Percentiles rank a stretch among this genome's conserved stretches.
Conservation (phyloP, 2,797 vertebrate species). For the Limosa lapponica region DNA sequence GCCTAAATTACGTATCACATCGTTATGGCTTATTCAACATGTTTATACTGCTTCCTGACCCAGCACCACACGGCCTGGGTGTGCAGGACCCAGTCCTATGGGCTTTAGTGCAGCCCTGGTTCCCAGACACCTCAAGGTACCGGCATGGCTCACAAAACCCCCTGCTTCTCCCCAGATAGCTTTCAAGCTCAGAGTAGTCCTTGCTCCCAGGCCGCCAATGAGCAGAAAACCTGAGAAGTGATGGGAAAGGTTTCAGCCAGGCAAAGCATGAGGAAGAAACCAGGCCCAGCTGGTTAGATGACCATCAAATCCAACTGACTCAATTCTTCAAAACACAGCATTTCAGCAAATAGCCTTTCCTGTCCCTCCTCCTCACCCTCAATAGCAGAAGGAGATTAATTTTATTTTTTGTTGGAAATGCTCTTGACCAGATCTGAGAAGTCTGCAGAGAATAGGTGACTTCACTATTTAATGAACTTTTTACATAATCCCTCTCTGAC, state of each 20-base stretch:
- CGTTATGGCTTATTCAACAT: neutral
- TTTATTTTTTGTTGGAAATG: neutral
- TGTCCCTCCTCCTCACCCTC: neutral
- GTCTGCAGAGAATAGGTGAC: neutral
- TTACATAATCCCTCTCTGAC: neutral
- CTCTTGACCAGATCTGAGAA: neutral
- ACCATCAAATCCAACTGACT: neutral
- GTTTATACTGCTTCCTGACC: neutral
- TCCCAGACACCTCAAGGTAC: neutral
- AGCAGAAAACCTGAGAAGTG: neutral
- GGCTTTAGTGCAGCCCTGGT: neutral
- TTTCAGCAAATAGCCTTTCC: neutral
- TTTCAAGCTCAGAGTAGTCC: neutral
- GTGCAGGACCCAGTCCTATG: neutral
- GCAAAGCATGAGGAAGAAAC: neutral
- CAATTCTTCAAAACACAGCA: neutral
- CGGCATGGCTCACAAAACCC: neutral
- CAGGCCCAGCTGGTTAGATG: neutral
- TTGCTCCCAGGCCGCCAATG: neutral
- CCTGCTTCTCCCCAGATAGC: accelerated
- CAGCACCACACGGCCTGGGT: neutral
- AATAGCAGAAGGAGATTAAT: neutral
- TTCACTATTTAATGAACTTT: neutral
- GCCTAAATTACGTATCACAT: neutral
- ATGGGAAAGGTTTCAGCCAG: neutral